Conservation (phyloP, 2,797 vertebrate genomes). For the Hippopotamyrus pictus region DNA sequence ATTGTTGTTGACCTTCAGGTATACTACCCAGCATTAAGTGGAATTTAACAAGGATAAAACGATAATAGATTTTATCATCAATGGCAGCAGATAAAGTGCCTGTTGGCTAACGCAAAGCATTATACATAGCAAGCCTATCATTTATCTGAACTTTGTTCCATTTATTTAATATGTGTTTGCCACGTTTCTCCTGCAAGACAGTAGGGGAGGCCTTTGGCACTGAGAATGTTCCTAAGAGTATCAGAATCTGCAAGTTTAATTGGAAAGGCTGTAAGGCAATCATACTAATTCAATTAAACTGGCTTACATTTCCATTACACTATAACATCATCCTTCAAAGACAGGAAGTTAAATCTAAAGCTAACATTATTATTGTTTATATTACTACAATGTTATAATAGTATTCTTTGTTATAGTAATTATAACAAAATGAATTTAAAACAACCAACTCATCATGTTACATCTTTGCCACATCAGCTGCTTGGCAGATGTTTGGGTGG, state of each 20-base stretch:
- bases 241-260: neutral
- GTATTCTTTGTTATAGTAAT: neutral
- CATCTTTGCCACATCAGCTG: neutral
- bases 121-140: neutral
- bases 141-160: neutral
- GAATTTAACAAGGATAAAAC: neutral
- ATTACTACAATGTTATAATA: neutral
- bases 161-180: neutral
- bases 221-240: neutral
- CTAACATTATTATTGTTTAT: neutral
- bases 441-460: neutral
- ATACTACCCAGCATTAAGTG: neutral
- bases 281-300: neutral
- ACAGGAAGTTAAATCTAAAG: neutral
- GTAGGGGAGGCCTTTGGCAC: neutral
- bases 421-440: neutral
- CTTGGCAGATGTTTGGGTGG: neutral
- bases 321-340: neutral
- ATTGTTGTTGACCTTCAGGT: neutral
- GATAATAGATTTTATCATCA: neutral
- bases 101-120: neutral
- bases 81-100: neutral
- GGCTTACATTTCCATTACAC: neutral
- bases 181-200: neutral
- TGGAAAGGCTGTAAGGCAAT: neutral